A percentile compares a stretch with the other conserved stretches of the same genome.
These are phyloP conservation scores for Labeo calbasu DNA, from an alignment of 2,797 vertebrate species.

Conservation along the genomic window DNA sequence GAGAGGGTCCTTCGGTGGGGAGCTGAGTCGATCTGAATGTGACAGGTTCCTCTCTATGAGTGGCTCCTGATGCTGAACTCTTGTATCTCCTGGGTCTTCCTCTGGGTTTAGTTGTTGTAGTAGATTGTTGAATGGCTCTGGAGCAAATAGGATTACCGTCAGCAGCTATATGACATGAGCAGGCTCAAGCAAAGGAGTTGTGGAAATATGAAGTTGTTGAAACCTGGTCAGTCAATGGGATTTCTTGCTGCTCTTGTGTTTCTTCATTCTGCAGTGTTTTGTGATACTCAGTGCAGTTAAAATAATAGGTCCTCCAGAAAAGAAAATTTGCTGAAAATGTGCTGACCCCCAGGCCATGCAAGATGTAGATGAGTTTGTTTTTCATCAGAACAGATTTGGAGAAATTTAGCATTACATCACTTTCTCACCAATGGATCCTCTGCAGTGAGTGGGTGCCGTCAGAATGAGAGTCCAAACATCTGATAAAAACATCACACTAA, in stretches of 20 bases:
- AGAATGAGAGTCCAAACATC: background rate
- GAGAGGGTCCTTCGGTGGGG: background rate
- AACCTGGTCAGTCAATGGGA: slow-evolving; percentile 4
- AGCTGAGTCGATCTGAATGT: slow-evolving; percentile 11
- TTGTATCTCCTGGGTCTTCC: slow-evolving; percentile 15
- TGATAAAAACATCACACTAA: background rate
- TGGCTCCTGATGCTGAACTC: background rate
- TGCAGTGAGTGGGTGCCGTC: background rate
- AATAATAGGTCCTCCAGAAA: no score
- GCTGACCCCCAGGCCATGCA: background rate
- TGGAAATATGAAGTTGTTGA: slow-evolving; percentile 19
- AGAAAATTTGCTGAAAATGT: background rate
- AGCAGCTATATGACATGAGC: background rate
- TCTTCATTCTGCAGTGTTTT: background rate
- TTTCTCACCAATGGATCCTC: background rate
- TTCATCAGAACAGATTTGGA: background rate
- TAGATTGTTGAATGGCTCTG: slow-evolving; percentile 9
- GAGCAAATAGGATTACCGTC: slow-evolving; percentile 16
- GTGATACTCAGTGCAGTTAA: no score
- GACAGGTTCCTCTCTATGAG: background rate
- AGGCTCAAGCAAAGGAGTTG: slow-evolving; percentile 24
- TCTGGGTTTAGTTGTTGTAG: slow-evolving; percentile 11
- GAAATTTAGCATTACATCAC: background rate
- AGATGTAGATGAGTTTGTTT: background rate
- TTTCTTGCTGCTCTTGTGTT: slow-evolving; percentile 3